phyloP scores from a whole-genome alignment of 2,797 vertebrate species.

The Capromys pilorides region DNA sequence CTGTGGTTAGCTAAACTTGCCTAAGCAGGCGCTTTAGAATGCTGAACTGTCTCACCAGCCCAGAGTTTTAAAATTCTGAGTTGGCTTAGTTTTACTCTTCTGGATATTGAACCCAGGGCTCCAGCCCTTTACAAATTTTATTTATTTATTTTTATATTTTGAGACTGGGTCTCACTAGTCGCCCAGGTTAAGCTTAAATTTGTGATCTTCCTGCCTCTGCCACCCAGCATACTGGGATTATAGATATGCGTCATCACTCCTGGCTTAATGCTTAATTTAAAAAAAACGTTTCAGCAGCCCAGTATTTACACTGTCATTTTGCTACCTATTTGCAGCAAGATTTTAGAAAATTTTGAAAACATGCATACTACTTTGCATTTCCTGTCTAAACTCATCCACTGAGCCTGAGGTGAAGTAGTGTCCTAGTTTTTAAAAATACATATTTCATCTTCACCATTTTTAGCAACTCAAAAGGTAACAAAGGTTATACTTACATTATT shows the following conservation, averaged over 20 bases:
- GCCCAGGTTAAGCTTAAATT: neutral
- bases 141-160: neutral
- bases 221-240: neutral
- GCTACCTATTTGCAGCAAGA: neutral
- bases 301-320: constrained; percentile 4
- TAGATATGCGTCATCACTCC: neutral
- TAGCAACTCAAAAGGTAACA: neutral
- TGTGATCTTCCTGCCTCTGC: neutral
- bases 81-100: neutral
- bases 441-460: neutral
- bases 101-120: neutral
- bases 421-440: constrained; percentile 41
- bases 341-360: constrained; percentile 46
- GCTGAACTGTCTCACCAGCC: no score
- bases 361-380: neutral
- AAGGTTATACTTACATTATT: constrained; percentile 11
- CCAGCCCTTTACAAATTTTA: neutral
- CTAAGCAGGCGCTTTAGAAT: no score
- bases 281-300: constrained; percentile 11
- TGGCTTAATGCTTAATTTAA: neutral
- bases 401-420: neutral
- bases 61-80: neutral
- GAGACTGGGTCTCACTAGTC: neutral
- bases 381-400: constrained; percentile 8
- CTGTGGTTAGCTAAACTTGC: no score